Conservation (phyloP, 1,140 invertebrate species). For the Glomeris maerens region DNA sequence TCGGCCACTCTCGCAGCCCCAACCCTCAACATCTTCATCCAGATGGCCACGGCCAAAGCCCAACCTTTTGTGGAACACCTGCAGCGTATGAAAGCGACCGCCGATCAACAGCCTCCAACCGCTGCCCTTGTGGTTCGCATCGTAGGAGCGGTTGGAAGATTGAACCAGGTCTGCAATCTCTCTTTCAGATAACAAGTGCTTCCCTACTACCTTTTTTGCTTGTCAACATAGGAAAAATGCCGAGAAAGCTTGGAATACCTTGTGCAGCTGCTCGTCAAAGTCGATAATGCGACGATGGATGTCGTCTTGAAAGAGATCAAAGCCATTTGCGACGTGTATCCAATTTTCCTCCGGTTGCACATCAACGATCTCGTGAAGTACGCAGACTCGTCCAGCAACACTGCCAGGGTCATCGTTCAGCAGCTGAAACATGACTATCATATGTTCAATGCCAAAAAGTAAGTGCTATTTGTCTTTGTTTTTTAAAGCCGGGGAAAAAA, state of each 20-base stretch:
- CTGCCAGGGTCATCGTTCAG: slow-evolving; percentile 33
- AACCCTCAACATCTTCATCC: slow-evolving; percentile 60
- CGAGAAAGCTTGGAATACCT: slow-evolving; percentile 65
- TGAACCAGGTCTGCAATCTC: slow-evolving; percentile 24
- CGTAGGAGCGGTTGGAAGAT: slow-evolving; percentile 30
- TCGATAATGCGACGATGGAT: slow-evolving; percentile 50
- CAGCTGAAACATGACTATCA: slow-evolving; percentile 30
- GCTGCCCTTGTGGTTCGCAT: slow-evolving; percentile 34
- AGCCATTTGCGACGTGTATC: slow-evolving; percentile 55
- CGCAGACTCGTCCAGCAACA: slow-evolving; percentile 35
- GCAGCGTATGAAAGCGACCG: slow-evolving; percentile 47
- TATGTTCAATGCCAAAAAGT: slow-evolving; percentile 24
- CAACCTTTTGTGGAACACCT: slow-evolving; percentile 50
- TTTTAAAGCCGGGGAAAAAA: slow-evolving; percentile 3
- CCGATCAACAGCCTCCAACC: slow-evolving; percentile 48
- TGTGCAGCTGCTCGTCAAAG: slow-evolving; percentile 50
- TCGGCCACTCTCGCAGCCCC: slow-evolving; percentile 39
- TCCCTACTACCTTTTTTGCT: background rate
- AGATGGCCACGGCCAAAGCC: slow-evolving; percentile 52
- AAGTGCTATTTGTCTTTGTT: background rate
- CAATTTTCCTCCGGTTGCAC: slow-evolving; percentile 57
- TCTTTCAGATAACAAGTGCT: background rate
- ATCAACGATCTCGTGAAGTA: slow-evolving; percentile 51
- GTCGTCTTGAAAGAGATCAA: slow-evolving; percentile 59
- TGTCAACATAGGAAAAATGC: slow-evolving; percentile 43